Conservation (phyloP, 2,113 vertebrate genomes). For the Ginglymostoma cirratum region DNA sequence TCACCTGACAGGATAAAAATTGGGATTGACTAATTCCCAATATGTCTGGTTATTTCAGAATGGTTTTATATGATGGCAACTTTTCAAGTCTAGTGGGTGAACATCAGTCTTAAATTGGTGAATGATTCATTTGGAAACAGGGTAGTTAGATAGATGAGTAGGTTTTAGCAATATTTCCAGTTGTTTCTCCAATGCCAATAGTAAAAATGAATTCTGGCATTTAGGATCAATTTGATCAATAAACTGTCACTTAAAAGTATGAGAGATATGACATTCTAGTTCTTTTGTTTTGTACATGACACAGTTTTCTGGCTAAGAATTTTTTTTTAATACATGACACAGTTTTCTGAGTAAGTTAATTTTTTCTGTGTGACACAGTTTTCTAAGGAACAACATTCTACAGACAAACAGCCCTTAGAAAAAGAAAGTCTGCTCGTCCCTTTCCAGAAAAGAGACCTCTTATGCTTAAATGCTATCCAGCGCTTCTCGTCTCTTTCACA, state of each 20-base stretch:
- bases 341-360: too few species aligned
- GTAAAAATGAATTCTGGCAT: background rate
- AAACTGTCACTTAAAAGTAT: background rate
- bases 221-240: conserved; percentile 6
- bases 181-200: background rate
- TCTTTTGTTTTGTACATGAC: background rate
- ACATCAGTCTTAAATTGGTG: background rate
- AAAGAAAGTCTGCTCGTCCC: too few species aligned
- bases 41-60: background rate
- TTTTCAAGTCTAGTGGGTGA: background rate
- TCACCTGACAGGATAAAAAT: background rate
- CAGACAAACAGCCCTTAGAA: too few species aligned
- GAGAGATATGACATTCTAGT: background rate
- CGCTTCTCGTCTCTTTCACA: too few species aligned
- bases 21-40: background rate
- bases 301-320: too few species aligned
- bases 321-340: too few species aligned
- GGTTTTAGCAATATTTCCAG: background rate
- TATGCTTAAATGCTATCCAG: too few species aligned
- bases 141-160: background rate
- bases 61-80: background rate
- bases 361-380: too few species aligned
- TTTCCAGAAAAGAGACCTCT: too few species aligned
- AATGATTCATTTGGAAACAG: background rate
- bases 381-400: too few species aligned